Conservation (phyloP, 2,113 vertebrate species). For the Maccullochella peelii region DNA sequence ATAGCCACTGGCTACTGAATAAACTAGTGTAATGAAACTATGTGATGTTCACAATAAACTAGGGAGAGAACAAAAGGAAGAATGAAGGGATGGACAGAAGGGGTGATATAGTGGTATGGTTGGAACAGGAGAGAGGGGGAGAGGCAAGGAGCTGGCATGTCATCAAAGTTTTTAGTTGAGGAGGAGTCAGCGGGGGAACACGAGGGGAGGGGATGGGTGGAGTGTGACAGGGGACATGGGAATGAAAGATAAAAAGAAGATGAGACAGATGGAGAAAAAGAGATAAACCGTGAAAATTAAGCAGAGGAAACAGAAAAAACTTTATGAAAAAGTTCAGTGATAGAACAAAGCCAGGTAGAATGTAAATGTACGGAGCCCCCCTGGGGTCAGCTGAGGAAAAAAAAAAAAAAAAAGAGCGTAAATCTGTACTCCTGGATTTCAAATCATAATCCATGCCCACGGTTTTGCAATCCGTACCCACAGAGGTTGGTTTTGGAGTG, state of each 20-base stretch:
- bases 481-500: no score
- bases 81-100: conserved; percentile 39
- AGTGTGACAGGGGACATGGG: conserved; percentile 7
- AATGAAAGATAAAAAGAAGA: conserved; percentile 9
- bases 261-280: conserved; percentile 10
- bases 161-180: conserved; percentile 45
- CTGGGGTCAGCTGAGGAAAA: no score
- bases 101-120: conserved; percentile 32
- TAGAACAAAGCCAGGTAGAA: not conserved
- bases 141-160: conserved; percentile 24
- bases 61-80: conserved; percentile 35
- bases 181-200: not conserved
- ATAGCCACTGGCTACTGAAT: conserved; percentile 67
- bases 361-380: not conserved
- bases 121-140: not conserved
- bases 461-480: no score
- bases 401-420: no score
- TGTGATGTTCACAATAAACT: conserved; percentile 70
- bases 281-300: not conserved
- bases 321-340: not conserved
- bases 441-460: no score
- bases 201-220: not conserved
- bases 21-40: conserved; percentile 74
- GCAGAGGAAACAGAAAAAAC: not conserved
- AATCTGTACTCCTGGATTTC: no score